Base-by-base conservation (phyloP, 2,797 vertebrate genomes). In the Acanthis flammea region DNA sequence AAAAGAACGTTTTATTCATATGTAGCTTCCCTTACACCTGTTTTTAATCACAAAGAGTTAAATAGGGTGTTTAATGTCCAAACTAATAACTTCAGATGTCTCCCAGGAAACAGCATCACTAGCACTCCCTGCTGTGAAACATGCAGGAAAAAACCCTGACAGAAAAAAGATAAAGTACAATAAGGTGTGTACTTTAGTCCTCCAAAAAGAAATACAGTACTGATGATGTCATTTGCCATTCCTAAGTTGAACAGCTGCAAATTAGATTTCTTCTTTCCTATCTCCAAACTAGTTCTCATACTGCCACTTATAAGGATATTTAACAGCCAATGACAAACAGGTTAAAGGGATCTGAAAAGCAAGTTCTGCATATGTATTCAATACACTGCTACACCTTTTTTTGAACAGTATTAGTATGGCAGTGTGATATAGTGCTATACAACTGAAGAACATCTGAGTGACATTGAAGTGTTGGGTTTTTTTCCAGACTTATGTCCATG, bases 1-100 rank as follows among this genome's bases (percentile, higher is more conserved):
- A 74, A 35, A 71, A 42, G 33, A 87, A 57, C 24, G 33, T 81
- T 84, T 79, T 92, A 65, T 66, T 91, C 41, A 45, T 35, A 67
- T 21, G 14, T 23, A 77, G n/a, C 41, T 82, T 85, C 61, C 33
- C 48, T 87, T 85, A 78, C 45, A 75, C 35, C 67, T 82, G 63
- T 18, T 91, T 92, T 95, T 94, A 93, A 91, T 88, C 3, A 6
- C 58, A 67, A 84, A 72, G 23, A 66, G 66, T 81, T 91, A 74
- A 88, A 65, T 54, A 62, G 19, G 25, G 37, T 94, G 54, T 61
- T 88, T 95, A 82, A 72, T 58, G 70, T 90, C 62, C 79, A 94
- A 75, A 78, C 39, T 68, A 84, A 48, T 84, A 88, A 72, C 39
- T 86, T 78, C 79, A 88, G 30, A 68, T 37, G 10, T 72, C 85